phyloP scores from a whole-genome alignment of 2,888 invertebrate species.

The Listrodromus nycthemerus region DNA sequence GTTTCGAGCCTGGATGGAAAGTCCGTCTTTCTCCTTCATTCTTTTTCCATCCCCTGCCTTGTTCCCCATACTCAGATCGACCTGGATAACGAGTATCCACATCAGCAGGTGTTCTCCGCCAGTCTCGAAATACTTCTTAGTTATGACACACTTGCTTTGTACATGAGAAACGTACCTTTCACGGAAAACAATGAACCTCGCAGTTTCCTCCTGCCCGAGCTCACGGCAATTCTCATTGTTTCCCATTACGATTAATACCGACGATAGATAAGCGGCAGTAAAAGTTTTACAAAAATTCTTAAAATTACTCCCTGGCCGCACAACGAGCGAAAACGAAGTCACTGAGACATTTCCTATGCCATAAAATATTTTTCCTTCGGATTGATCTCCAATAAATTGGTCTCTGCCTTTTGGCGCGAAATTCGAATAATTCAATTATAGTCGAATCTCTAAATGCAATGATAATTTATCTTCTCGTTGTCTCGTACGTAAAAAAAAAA shows the following conservation, averaged over 20 bases:
- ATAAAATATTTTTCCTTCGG: no score
- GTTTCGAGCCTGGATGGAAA: conserved; percentile 49
- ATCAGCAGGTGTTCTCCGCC: conserved; percentile 29
- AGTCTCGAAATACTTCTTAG: conserved; percentile 33
- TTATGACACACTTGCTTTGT: conserved; percentile 49
- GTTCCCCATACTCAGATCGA: conserved; percentile 39
- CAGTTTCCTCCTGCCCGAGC: neutral
- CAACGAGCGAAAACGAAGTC: neutral
- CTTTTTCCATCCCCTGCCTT: conserved; percentile 12
- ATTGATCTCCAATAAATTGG: neutral
- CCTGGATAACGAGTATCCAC: conserved; percentile 40
- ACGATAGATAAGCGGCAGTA: neutral
- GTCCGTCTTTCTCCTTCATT: conserved; percentile 60
- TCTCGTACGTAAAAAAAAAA: neutral
- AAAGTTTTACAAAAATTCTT: neutral
- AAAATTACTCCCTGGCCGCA: neutral
- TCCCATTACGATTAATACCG: neutral
- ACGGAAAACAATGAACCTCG: conserved; percentile 1
- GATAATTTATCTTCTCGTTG: neutral
- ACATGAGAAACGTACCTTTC: conserved; percentile 1
- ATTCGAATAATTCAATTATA: neutral
- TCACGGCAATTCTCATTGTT: neutral
- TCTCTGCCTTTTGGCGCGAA: neutral
- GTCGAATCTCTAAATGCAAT: neutral
- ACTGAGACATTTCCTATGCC: no score